A percentile compares a stretch with the other conserved stretches of the same genome.
These are phyloP conservation scores for Zoroaster sp. DNA, from an alignment of 53 echinoderm and acorn worm genomes.

Conservation along the genomic window DNA sequence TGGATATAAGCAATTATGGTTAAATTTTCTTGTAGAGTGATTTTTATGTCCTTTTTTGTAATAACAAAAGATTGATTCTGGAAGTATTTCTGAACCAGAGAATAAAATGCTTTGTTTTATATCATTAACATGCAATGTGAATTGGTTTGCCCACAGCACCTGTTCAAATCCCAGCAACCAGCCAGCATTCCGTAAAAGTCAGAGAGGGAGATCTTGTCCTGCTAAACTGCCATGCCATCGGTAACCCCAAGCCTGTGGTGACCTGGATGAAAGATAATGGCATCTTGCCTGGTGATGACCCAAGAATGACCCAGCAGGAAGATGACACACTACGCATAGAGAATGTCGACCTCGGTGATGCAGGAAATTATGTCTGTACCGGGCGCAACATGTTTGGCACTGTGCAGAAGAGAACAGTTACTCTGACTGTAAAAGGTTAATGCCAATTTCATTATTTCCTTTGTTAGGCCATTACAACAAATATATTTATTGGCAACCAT, in stretches of 20 bases:
- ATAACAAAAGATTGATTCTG: too few species aligned
- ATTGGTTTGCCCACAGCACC: constrained; percentile 25
- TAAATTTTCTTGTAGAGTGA: too few species aligned
- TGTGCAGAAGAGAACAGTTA: constrained; percentile 71
- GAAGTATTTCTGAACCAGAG: too few species aligned
- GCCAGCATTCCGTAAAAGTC: constrained; percentile 49
- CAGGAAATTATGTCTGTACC: constrained; percentile 83
- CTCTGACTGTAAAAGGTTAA: constrained; percentile 85
- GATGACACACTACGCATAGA: constrained; percentile 74
- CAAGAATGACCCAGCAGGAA: constrained; percentile 60
- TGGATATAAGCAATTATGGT: too few species aligned
- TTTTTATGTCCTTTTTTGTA: too few species aligned
- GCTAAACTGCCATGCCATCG: constrained; percentile 55
- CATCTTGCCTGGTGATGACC: constrained; percentile 47
- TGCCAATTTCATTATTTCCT: background rate
- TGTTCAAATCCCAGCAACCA: constrained; percentile 48
- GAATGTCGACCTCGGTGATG: constrained; percentile 69
- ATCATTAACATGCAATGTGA: too few species aligned
- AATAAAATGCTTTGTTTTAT: too few species aligned
- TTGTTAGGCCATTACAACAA: background rate
- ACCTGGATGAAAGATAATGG: constrained; percentile 12
- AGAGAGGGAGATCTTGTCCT: constrained; percentile 47
- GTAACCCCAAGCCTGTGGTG: constrained; percentile 57
- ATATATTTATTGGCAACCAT: background rate
- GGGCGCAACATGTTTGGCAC: constrained; percentile 76